Percentiles rank a stretch among this genome's conserved stretches.
Evolutionary conservation across 2,113 vertebrate genomes (phyloP).

Genomic region (Nesogale talazaci): DNA sequence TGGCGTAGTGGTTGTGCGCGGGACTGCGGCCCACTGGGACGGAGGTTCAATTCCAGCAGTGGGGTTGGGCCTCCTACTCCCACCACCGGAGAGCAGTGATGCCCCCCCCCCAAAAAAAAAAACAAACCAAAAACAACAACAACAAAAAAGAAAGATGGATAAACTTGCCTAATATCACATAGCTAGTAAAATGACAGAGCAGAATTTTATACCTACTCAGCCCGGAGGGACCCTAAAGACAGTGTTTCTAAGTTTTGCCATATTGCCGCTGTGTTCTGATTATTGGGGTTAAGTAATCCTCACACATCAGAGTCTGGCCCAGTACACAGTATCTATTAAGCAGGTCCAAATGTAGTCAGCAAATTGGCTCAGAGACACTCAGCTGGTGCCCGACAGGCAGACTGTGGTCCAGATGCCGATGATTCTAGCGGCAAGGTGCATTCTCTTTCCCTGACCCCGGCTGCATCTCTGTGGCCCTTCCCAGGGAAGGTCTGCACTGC

Average conservation of each 20-base stretch:
- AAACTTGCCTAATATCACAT: slow-evolving; percentile 1
- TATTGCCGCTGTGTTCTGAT: slow-evolving; percentile 28
- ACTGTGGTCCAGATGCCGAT: not conserved
- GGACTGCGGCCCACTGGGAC: no score
- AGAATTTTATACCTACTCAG: not conserved
- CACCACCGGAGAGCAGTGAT: no score
- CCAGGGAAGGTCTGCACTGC: not conserved
- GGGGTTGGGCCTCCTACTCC: no score
- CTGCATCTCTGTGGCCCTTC: not conserved
- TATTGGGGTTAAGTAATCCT: slow-evolving; percentile 8
- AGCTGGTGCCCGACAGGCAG: not conserved
- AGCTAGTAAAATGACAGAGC: not conserved
- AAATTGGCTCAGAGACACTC: not conserved
- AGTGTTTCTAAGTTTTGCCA: not conserved
- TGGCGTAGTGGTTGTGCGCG: no score
- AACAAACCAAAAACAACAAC: no score
- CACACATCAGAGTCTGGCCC: not conserved
- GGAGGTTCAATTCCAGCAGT: no score
- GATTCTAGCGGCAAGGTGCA: not conserved
- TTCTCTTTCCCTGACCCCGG: not conserved
- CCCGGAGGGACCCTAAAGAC: not conserved
- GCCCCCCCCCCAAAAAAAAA: no score
- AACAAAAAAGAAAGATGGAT: not conserved
- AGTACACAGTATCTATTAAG: not conserved
- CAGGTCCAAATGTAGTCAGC: slow-evolving; percentile 32